phyloP scores from a whole-genome alignment of 2,113 vertebrate species.

The Cynoglossus semilaevis region DNA sequence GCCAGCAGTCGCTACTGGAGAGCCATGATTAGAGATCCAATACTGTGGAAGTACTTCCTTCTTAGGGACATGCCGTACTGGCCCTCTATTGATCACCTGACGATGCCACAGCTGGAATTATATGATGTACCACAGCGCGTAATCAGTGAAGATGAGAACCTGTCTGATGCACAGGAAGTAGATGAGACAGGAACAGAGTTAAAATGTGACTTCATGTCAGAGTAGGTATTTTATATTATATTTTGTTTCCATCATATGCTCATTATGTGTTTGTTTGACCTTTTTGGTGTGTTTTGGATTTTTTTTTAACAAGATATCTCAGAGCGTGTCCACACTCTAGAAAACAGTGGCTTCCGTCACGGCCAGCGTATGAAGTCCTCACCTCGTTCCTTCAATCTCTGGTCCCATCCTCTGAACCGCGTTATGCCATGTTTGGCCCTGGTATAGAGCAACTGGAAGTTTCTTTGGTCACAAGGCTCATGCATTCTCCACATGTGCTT shows the following conservation, averaged over 20 bases:
- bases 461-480: constrained; percentile 87
- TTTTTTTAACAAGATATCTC: constrained; percentile 81
- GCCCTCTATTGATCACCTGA: constrained; percentile 85
- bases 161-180: constrained; percentile 50
- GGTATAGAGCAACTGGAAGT: constrained; percentile 90
- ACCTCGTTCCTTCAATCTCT: constrained; percentile 86
- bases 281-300: neutral
- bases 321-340: constrained; percentile 83
- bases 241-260: neutral
- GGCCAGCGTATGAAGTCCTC: constrained; percentile 75
- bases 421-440: constrained; percentile 93
- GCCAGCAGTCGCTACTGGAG: constrained; percentile 87
- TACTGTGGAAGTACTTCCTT: constrained; percentile 90
- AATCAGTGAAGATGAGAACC: constrained; percentile 59
- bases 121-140: constrained; percentile 69
- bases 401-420: constrained; percentile 82
- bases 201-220: constrained; percentile 84
- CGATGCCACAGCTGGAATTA: constrained; percentile 81
- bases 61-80: constrained; percentile 84
- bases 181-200: constrained; percentile 19
- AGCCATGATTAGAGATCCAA: constrained; percentile 81
- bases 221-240: constrained; percentile 72
- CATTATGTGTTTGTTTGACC: neutral
- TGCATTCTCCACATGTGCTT: constrained; percentile 83
- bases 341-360: constrained; percentile 74